Percentiles rank a stretch among this genome's conserved stretches.
These are phyloP conservation scores for Lepeophtheirus nordmannii DNA, from an alignment of 2,888 invertebrate genomes.

Conservation along the genomic window DNA sequence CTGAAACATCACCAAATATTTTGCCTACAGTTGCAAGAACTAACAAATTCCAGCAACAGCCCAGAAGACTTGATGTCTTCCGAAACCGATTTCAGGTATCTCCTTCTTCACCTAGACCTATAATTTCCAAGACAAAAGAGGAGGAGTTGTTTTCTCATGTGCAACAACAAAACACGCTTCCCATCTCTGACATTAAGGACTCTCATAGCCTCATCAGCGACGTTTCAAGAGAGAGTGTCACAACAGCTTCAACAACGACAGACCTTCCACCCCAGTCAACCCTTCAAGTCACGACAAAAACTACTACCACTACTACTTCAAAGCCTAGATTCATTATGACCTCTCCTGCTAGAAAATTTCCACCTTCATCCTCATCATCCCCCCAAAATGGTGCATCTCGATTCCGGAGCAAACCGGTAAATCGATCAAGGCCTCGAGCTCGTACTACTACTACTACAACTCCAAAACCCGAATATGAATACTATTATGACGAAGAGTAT, in stretches of 20 bases:
- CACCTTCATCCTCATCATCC: background rate
- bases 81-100: conserved; percentile 1
- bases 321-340: background rate
- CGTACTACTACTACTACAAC: background rate
- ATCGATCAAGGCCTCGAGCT: background rate
- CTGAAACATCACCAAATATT: too few species aligned
- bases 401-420: background rate
- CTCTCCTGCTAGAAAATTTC: background rate
- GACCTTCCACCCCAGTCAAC: background rate
- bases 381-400: background rate
- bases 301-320: background rate
- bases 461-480: conserved; percentile 42
- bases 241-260: background rate
- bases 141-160: background rate
- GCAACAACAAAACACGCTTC: background rate
- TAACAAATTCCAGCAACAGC: background rate
- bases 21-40: too few species aligned
- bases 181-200: background rate
- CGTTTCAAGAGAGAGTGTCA: background rate
- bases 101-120: conserved; percentile 1
- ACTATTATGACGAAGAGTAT: conserved; percentile 50
- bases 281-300: background rate
- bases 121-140: background rate
- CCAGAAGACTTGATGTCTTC: background rate
- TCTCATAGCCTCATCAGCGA: background rate